phyloP scores from a whole-genome alignment of 2,113 vertebrate species.

The Murina feae region DNA sequence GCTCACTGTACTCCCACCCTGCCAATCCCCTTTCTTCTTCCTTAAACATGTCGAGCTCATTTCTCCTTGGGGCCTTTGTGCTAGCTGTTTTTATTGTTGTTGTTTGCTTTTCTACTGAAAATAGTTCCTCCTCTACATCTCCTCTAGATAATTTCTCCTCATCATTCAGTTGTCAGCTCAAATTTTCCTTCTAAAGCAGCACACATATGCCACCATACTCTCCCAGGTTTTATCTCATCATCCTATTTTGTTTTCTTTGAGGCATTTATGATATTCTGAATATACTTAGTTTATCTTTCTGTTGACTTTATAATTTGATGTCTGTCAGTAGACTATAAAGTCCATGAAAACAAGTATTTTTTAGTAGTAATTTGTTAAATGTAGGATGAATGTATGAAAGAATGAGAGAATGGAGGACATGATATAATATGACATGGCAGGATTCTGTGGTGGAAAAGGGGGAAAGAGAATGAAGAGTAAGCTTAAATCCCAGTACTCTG shows the following conservation, averaged over 20 bases:
- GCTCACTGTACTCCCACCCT: not conserved
- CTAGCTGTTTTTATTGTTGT: not conserved
- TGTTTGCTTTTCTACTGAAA: not conserved
- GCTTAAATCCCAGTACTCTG: not conserved
- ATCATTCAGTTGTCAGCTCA: not conserved
- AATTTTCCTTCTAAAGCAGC: not conserved
- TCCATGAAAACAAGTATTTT: not conserved
- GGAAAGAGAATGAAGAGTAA: not conserved
- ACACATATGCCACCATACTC: rapidly evolving
- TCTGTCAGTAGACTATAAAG: not conserved
- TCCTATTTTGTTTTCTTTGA: not conserved
- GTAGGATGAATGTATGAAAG: not conserved
- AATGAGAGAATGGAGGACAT: not conserved
- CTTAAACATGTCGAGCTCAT: not conserved
- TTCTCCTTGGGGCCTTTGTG: not conserved
- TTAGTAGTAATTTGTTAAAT: not conserved
- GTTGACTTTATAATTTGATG: not conserved
- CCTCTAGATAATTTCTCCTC: not conserved
- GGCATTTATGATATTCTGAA: not conserved
- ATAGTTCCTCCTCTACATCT: not conserved
- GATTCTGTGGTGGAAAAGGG: rapidly evolving
- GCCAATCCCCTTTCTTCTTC: not conserved
- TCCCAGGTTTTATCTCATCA: not conserved
- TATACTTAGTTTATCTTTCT: not conserved
- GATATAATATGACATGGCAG: rapidly evolving